Conservation (phyloP, 2,888 invertebrate species). For the Suillia variegata region DNA sequence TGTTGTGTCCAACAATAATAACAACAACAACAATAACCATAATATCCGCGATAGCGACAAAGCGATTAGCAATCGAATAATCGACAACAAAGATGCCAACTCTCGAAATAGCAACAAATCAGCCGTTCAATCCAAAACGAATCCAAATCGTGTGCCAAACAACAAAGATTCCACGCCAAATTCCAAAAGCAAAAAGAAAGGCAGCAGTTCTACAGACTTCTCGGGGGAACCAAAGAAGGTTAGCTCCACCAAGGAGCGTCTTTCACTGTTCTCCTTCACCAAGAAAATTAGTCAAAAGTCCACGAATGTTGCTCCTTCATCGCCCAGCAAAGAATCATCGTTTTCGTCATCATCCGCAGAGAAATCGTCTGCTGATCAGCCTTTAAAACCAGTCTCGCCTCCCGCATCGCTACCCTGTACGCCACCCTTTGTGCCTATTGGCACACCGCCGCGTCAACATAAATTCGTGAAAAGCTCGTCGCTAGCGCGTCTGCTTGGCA, state of each 20-base stretch:
- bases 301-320: background rate
- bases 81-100: conserved; percentile 35
- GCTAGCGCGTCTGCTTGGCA: conserved; percentile 57
- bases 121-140: conserved; percentile 33
- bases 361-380: conserved; percentile 8
- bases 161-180: conserved; percentile 9
- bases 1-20: conserved; percentile 23
- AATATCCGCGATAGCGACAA: no score
- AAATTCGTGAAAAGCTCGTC: conserved; percentile 60
- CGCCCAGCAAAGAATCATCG: conserved; percentile 2
- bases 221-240: conserved; percentile 23
- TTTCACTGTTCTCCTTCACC: conserved; percentile 42
- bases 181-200: conserved; percentile 13
- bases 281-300: conserved; percentile 36
- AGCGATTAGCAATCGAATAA: background rate
- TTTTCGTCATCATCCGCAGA: conserved; percentile 18
- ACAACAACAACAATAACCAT: conserved; percentile 16
- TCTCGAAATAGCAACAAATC: conserved; percentile 25
- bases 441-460: conserved; percentile 49
- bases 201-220: background rate
- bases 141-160: conserved; percentile 13
- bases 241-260: conserved; percentile 35
- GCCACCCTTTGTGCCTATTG: conserved; percentile 37
- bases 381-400: background rate
- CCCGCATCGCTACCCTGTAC: conserved; percentile 25